phyloP scores from a whole-genome alignment of 1,140 invertebrate genomes.

The Lysiphlebus fabarum region DNA sequence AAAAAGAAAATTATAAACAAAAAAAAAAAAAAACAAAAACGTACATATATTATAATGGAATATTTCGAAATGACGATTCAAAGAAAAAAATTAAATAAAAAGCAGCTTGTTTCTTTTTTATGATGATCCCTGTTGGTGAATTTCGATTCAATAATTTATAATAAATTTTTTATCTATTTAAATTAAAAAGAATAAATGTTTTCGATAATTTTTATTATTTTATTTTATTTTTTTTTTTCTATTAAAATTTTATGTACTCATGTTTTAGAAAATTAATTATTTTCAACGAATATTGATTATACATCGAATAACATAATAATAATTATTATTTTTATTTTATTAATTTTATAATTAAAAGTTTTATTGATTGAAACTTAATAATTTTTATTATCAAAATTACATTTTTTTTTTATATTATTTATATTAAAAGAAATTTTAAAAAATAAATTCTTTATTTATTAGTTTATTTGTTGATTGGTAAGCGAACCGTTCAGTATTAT shows the following conservation, averaged over 20 bases:
- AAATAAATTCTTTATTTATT: background rate
- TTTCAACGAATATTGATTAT: slow-evolving; percentile 8
- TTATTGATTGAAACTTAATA: background rate
- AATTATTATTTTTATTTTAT: background rate
- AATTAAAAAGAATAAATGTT: background rate
- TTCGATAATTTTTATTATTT: background rate
- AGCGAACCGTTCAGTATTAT: slow-evolving; percentile 12
- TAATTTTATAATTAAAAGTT: background rate
- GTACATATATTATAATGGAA: too few relatives aligned
- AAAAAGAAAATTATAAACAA: slow-evolving; percentile 4
- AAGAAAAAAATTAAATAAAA: too few relatives aligned
- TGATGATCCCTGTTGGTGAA: background rate
- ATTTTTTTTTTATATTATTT: too few relatives aligned
- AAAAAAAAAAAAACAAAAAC: background rate
- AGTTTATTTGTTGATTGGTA: background rate
- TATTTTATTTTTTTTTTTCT: background rate
- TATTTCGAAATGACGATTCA: too few relatives aligned
- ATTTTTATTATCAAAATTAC: slow-evolving; percentile 8
- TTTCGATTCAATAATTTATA: slow-evolving; percentile 10
- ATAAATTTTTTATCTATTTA: too few relatives aligned
- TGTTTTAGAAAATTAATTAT: background rate
- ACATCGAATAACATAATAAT: background rate
- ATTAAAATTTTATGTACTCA: background rate
- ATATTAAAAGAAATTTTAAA: too few relatives aligned
- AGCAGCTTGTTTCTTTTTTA: background rate